A percentile compares a stretch with the other conserved stretches of the same genome.
Evolutionary conservation across 1,140 invertebrate genomes (phyloP).

Genomic region (Drosophila virilis): DNA sequence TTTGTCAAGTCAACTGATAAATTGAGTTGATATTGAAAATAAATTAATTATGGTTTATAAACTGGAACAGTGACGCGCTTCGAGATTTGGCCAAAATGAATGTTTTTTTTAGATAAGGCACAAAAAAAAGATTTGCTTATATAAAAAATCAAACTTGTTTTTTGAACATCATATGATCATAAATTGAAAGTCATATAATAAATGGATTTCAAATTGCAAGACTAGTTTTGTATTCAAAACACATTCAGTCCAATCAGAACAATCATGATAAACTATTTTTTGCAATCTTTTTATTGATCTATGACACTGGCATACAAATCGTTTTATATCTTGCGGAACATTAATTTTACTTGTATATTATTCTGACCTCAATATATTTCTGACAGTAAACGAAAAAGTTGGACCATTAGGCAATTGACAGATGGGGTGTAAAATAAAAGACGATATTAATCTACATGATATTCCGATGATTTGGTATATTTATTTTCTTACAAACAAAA

Average conservation of each 20-base stretch:
- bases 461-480: too few relatives aligned
- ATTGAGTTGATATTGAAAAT: constrained; percentile 82
- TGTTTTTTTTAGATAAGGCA: background rate
- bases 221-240: constrained; percentile 26
- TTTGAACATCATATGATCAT: constrained; percentile 20
- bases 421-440: background rate
- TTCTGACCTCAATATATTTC: constrained; percentile 6
- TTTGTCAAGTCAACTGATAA: constrained; percentile 82
- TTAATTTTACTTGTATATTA: constrained; percentile 19
- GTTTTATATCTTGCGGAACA: background rate
- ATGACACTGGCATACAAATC: constrained; percentile 34
- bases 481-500: too few relatives aligned
- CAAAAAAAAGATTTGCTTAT: background rate
- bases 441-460: too few relatives aligned
- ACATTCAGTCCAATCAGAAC: constrained; percentile 9
- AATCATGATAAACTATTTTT: constrained; percentile 29
- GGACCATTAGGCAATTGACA: constrained; percentile 24
- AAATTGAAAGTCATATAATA: constrained; percentile 10
- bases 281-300: constrained; percentile 9
- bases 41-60: constrained; percentile 73
- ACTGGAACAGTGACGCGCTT: constrained; percentile 41
- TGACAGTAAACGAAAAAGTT: constrained; percentile 32
- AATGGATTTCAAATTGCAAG: constrained; percentile 18
- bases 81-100: constrained; percentile 5
- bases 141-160: constrained; percentile 7